Evolutionary conservation across 2,113 vertebrate species (phyloP).

Genomic region (Xiphophorus maculatus): DNA sequence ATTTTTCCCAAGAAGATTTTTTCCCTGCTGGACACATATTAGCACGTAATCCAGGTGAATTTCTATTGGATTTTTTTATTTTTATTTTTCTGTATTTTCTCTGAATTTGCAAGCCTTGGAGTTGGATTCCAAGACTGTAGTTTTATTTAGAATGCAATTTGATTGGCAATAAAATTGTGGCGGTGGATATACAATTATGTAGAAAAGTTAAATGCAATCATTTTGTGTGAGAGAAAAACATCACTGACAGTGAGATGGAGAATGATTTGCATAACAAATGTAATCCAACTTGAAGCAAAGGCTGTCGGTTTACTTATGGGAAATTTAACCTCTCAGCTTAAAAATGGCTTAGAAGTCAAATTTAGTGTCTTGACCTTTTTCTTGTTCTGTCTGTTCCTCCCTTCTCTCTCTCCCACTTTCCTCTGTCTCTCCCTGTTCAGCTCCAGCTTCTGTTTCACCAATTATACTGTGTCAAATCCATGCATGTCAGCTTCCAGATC

Average conservation of each 20-base stretch:
- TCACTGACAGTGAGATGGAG: neutral
- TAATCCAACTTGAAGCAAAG: constrained; percentile 1
- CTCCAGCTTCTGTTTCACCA: constrained; percentile 68
- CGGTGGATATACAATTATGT: neutral
- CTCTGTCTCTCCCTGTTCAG: constrained; percentile 38
- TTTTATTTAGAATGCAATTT: too few relatives aligned
- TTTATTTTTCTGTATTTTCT: neutral
- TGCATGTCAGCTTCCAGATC: constrained; percentile 76
- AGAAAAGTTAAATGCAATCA: neutral
- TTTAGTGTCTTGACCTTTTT: constrained; percentile 39
- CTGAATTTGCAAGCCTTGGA: neutral
- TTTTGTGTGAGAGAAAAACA: neutral
- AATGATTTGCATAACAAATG: neutral
- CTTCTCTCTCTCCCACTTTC: constrained; percentile 11
- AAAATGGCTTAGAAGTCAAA: constrained; percentile 37
- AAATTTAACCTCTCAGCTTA: constrained; percentile 19
- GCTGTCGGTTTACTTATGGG: constrained; percentile 18
- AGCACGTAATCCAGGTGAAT: too few relatives aligned
- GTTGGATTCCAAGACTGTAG: neutral
- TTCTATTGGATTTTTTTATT: too few relatives aligned
- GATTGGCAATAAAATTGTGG: neutral
- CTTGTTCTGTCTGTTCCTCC: constrained; percentile 24
- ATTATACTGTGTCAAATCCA: constrained; percentile 79
- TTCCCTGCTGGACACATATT: too few relatives aligned
- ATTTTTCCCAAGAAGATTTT: too few relatives aligned